A percentile compares a stretch with the other conserved stretches of the same genome.
These are phyloP conservation scores for Phymanthus crucifer DNA, from an alignment of 92 coral and sea anemone genomes.

Conservation along the genomic window DNA sequence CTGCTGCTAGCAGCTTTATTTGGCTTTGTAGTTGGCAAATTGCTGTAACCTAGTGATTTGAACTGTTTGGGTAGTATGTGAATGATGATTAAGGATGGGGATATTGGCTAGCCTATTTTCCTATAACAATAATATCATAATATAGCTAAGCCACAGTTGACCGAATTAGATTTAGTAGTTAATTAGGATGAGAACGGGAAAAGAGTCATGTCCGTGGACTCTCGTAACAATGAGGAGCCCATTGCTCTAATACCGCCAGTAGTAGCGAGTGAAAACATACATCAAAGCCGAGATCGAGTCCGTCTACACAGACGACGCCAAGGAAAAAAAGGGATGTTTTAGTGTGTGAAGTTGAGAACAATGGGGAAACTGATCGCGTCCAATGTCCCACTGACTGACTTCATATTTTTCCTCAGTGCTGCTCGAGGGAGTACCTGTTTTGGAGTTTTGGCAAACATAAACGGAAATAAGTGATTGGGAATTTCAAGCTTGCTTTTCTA, in stretches of 20 bases:
- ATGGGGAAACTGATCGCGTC: too few species aligned
- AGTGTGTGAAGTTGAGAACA: background rate
- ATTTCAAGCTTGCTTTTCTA: background rate
- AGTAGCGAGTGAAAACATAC: too few species aligned
- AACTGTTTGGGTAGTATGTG: slow-evolving; percentile 7
- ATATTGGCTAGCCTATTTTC: slow-evolving; percentile 7
- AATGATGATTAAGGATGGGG: slow-evolving; percentile 3
- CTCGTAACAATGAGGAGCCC: background rate
- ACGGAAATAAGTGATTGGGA: background rate
- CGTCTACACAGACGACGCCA: background rate
- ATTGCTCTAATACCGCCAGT: too few species aligned
- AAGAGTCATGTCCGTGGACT: background rate
- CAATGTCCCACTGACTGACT: background rate
- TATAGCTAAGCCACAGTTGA: slow-evolving; percentile 8
- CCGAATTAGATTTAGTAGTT: slow-evolving; percentile 7
- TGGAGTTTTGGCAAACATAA: background rate
- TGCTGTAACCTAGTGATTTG: slow-evolving; percentile 7
- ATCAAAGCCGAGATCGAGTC: background rate
- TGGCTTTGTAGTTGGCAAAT: background rate
- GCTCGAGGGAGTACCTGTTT: too few species aligned
- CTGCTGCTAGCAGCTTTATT: slow-evolving; percentile 4
- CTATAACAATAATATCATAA: slow-evolving; percentile 6
- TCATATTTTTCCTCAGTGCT: background rate
- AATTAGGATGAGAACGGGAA: slow-evolving; percentile 3
- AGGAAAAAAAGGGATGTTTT: too few species aligned